phyloP scores from a whole-genome alignment of 2,888 invertebrate species.

The Chydorus sphaericus region DNA sequence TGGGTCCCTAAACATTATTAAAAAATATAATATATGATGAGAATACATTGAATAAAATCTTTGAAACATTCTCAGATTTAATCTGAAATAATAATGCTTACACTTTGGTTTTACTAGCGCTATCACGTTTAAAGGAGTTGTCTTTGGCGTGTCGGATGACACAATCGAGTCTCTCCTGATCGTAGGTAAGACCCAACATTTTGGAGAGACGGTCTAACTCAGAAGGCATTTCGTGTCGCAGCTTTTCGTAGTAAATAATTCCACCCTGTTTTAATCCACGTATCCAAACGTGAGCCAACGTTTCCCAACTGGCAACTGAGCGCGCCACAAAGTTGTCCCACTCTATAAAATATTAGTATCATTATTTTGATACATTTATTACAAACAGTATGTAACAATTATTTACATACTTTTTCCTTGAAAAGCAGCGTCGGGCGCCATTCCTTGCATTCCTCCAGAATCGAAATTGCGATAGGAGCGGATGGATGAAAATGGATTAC shows the following conservation, averaged over 20 bases:
- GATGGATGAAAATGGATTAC: conserved; percentile 20
- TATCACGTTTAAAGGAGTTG: conserved; percentile 2
- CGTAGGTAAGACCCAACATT: conserved; percentile 15
- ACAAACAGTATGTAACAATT: neutral
- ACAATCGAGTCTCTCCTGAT: conserved; percentile 16
- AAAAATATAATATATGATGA: too few species aligned
- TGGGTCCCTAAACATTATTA: neutral
- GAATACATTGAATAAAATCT: too few species aligned
- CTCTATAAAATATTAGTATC: neutral
- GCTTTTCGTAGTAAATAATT: conserved; percentile 18
- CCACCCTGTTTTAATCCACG: conserved; percentile 6
- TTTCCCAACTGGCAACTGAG: conserved; percentile 18
- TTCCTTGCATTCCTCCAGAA: conserved; percentile 19
- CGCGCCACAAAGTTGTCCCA: conserved; percentile 19
- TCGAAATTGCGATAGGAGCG: conserved; percentile 20
- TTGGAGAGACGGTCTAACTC: conserved; percentile 16
- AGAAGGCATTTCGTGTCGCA: conserved; percentile 12
- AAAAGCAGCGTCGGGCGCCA: conserved; percentile 19
- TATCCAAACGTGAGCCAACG: conserved; percentile 19
- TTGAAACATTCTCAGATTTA: too few species aligned
- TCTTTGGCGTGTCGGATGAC: conserved; percentile 15
- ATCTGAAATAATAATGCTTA: neutral
- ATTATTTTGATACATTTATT: neutral
- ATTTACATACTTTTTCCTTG: conserved; percentile 19
- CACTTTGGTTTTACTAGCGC: neutral